Conservation (phyloP, 2,113 vertebrate species). For the Neotoma lepida region DNA sequence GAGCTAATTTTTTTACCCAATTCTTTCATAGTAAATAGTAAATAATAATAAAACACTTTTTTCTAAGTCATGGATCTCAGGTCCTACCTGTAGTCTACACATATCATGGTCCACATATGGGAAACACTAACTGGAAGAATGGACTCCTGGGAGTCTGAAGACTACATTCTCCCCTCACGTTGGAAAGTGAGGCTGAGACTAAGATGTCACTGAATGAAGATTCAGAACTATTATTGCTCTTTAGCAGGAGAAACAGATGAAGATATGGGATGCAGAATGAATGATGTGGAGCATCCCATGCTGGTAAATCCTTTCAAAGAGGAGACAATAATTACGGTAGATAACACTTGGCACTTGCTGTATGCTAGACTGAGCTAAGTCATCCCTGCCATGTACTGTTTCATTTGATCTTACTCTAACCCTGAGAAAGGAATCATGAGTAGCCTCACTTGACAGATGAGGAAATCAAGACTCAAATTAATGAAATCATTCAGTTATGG, state of each 20-base stretch:
- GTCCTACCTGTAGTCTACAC: background rate
- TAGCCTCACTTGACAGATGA: slow-evolving; percentile 36
- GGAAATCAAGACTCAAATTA: slow-evolving; percentile 37
- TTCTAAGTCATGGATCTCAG: background rate
- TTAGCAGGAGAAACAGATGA: background rate
- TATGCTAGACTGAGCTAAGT: background rate
- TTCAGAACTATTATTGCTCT: background rate
- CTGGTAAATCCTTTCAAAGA: background rate
- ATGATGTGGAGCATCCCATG: background rate
- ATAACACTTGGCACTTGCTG: background rate
- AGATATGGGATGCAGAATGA: background rate
- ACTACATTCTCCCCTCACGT: background rate
- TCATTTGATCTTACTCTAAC: slow-evolving; percentile 38
- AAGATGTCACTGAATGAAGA: background rate
- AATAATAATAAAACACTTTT: background rate
- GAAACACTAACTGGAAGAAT: background rate
- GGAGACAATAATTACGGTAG: background rate
- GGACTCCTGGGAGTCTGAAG: background rate
- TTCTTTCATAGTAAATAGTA: background rate
- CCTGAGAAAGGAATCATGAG: background rate
- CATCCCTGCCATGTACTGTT: background rate
- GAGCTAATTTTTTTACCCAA: background rate
- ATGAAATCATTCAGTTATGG: slow-evolving; percentile 36
- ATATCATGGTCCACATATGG: background rate
- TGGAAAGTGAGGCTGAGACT: background rate